Evolutionary conservation across 2,888 invertebrate genomes (phyloP), one percentile per base, ranked within the genome.

Genomic region (Drosophila formosana): DNA sequence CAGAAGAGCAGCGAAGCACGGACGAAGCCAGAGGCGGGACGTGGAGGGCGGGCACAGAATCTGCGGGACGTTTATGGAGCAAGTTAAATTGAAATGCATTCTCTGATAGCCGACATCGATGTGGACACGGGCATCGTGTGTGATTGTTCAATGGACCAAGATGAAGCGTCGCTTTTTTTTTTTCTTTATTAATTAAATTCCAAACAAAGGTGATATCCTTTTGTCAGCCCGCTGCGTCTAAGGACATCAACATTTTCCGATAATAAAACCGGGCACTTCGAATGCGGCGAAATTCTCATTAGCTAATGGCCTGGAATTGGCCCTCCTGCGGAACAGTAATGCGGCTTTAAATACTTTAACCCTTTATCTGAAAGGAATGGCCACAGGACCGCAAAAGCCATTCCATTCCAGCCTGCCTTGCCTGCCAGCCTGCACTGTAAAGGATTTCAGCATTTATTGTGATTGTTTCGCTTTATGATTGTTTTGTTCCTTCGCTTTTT

Each of bases 21-120:
- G 45, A 55, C 26, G 46, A 7, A 37, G 18, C 1, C 18, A 18
- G 18, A 8, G 39, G 8, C n/a, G 34, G 26, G n/a, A 30, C 23
- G 8, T 28, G 2, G 26, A 6, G 26, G 23, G 52, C 11, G 5
- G 13, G 6, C 8, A 37, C 34, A 5, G n/a, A 11, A 5, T 2
- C 37, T n/a, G 37, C n/a, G n/a, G 7, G 47, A 52, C 13, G 55
- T 72, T 67, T 75, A 72, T 72, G 79, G 68, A 50, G 46, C 65
- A 62, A 58, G 66, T 72, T 68, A 75, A 84, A 84, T 82, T 88
- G 83, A 85, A 84, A 88, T 85, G 88, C 83, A 84, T 84, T 87
- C 82, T 53, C 41, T 30, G 66, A 25, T 72, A 66, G 46, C 46
- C 50, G 37, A 49, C 63, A 45, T 28, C 26, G 32, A 37, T 52